Evolutionary conservation across 2,888 invertebrate genomes (phyloP).

Genomic region (Ditylenchus weischeri): DNA sequence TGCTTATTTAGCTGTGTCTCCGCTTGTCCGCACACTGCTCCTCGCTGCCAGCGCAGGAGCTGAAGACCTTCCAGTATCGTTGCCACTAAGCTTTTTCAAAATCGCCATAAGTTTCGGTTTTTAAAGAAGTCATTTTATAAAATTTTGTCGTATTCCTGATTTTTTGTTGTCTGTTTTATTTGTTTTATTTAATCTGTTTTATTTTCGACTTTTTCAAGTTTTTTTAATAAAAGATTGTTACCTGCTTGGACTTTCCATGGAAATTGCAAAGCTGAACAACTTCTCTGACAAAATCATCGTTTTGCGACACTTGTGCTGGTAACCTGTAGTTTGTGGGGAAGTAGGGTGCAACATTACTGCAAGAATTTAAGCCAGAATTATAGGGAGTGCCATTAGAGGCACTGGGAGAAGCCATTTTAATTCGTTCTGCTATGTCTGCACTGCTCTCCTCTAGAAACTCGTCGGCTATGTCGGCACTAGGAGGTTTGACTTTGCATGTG

Average conservation of each 20-base stretch:
- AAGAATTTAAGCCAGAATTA: slow-evolving; percentile 14
- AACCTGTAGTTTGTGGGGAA: slow-evolving; percentile 25
- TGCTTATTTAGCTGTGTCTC: no score
- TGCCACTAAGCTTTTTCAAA: no score
- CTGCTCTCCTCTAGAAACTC: slow-evolving; percentile 14
- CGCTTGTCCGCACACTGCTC: no score
- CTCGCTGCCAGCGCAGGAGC: no score
- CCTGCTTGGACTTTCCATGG: slow-evolving; percentile 50
- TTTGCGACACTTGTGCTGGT: slow-evolving; percentile 32
- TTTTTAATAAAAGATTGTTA: slow-evolving; percentile 5
- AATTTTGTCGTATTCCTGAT: no score
- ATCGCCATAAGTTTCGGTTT: no score
- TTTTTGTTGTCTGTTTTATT: no score
- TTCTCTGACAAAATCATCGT: slow-evolving; percentile 53
- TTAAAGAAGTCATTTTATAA: no score
- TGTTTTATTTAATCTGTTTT: not conserved
- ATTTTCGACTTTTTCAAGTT: not conserved
- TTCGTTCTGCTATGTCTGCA: slow-evolving; percentile 5
- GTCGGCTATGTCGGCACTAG: slow-evolving; percentile 37
- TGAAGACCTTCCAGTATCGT: no score
- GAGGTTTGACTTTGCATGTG: slow-evolving; percentile 57
- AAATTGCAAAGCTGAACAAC: slow-evolving; percentile 50
- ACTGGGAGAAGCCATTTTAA: slow-evolving; percentile 31
- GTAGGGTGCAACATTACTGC: not conserved
- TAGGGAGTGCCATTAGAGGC: slow-evolving; percentile 19